Evolutionary conservation across 2,797 vertebrate species (phyloP).

Genomic region (Moxostoma hubbsi): DNA sequence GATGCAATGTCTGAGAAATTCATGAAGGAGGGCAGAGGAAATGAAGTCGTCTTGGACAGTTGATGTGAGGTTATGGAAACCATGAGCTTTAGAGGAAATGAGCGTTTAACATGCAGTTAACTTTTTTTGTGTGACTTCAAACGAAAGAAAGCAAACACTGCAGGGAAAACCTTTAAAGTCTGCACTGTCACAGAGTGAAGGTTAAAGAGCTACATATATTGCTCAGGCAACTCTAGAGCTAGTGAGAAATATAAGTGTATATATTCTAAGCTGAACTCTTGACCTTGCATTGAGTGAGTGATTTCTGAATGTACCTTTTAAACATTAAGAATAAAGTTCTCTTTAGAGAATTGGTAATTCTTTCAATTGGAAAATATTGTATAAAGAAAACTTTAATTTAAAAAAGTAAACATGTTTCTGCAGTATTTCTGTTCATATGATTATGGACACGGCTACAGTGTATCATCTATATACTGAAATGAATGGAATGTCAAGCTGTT

Average conservation of each 20-base stretch:
- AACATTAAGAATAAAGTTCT: not conserved
- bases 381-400: not conserved
- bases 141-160: not conserved
- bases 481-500: not conserved
- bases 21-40: not conserved
- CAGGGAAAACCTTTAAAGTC: slow-evolving; percentile 17
- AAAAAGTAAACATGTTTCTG: not conserved
- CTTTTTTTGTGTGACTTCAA: slow-evolving; percentile 21
- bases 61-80: slow-evolving; percentile 18
- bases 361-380: not conserved
- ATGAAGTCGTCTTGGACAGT: not conserved
- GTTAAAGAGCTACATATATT: not conserved
- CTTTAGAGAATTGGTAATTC: not conserved
- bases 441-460: not conserved
- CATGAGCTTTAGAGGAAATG: slow-evolving; percentile 8
- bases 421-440: not conserved
- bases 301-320: slow-evolving; percentile 1
- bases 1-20: not conserved
- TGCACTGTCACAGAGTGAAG: slow-evolving; percentile 5
- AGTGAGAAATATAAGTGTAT: not conserved
- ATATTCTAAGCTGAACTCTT: not conserved
- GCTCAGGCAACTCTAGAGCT: slow-evolving; percentile 3
- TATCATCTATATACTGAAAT: not conserved
- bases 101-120: not conserved
- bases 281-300: not conserved